A percentile compares a stretch with the other conserved stretches of the same genome.
These are phyloP conservation scores for Balaeniceps rex DNA, from an alignment of 2,113 vertebrate species.

Conservation along the genomic window DNA sequence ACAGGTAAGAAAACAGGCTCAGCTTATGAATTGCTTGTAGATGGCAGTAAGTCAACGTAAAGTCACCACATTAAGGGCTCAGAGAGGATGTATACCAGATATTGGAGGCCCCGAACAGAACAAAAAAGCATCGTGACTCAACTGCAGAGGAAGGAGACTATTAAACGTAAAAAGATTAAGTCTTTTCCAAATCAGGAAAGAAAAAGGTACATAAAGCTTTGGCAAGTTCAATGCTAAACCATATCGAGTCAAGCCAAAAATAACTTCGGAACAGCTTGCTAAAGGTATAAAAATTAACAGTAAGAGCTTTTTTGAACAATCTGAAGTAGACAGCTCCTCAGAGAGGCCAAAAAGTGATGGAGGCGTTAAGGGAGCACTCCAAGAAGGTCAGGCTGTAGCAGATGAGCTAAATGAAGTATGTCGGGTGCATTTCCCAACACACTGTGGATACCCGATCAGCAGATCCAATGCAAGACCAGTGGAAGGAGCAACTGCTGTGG, in stretches of 20 bases:
- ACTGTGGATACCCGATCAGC: not conserved
- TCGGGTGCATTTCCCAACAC: not conserved
- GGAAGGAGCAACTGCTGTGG: not conserved
- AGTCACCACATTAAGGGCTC: not conserved
- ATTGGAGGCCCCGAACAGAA: not conserved
- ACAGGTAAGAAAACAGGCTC: not conserved
- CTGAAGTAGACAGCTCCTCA: not conserved
- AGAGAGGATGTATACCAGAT: not conserved
- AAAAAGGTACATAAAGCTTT: not conserved
- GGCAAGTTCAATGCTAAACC: not conserved
- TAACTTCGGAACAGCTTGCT: not conserved
- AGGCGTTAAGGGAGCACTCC: not conserved
- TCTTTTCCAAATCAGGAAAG: not conserved
- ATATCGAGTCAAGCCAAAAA: not conserved
- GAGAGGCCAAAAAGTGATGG: not conserved
- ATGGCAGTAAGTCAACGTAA: not conserved
- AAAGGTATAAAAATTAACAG: not conserved
- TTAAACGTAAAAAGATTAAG: not conserved
- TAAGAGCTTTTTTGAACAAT: not conserved
- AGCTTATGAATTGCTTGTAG: not conserved
- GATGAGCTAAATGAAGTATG: not conserved
- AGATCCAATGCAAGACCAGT: not conserved
- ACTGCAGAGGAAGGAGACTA: not conserved
- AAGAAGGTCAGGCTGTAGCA: not conserved
- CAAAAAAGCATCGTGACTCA: not conserved